Evolutionary conservation across 2,113 vertebrate genomes (phyloP), one percentile per base, ranked within the genome.

Genomic region (Plecturocebus donacophilus): DNA sequence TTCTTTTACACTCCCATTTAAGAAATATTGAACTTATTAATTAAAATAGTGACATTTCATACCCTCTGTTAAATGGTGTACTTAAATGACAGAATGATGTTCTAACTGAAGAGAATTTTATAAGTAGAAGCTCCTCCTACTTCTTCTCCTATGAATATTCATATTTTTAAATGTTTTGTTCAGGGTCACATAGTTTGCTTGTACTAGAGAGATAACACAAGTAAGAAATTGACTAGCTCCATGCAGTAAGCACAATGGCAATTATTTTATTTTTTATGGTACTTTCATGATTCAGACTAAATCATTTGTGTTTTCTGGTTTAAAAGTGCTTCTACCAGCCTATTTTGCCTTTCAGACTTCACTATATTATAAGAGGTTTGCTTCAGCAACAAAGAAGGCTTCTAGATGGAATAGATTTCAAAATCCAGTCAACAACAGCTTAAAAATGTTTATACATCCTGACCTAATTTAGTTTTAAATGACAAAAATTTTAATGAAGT

Each of bases 401-500:
- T 94, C 96, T n/a, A 66, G 56, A 89, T 92, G 56, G 10, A 97
- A 87, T 11, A 40, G 6, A 91, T 85, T 85, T 96, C 32, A 87
- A 96, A 89, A 45, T 90, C 38, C 92, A 84, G 94, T 95, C 70
- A 73, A 61, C 85, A 88, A 6, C 70, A 71, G 58, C 54, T 91
- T 56, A 88, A 90, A 97, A 94, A 85, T 92, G 52, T 93, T 86
- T 96, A 79, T 38, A 49, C 56, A 54, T 90, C 94, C 52, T 96
- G 84, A 96, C 93, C 16, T 71, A 58, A 93, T 95, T 90, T 90
- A 92, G 93, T 97, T 90, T 92, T 91, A 79, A 94, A 70, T 94
- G 86, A 93, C 52, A 91, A 66, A 11, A 75, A 38, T 92, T 94
- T 79, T 95, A 90, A 92, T 91, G 87, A 79, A 94, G 88, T 96